These are phyloP conservation scores for Diglossa cyanea DNA, from an alignment of 2,797 vertebrate genomes.

Conservation along the genomic window DNA sequence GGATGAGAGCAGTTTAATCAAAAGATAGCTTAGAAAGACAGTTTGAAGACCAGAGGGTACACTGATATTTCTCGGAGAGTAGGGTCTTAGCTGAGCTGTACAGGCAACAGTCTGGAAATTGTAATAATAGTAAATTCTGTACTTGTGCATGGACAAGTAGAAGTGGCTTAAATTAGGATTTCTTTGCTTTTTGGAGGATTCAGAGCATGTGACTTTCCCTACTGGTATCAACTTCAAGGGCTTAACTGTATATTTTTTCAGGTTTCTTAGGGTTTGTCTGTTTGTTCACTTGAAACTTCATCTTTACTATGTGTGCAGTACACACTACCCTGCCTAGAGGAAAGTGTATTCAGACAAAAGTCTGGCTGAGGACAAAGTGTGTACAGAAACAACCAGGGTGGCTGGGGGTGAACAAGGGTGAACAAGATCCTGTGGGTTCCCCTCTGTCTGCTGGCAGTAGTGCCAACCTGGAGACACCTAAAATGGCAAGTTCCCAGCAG, in stretches of 20 bases:
- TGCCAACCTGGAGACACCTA: neutral
- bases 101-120: neutral
- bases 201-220: neutral
- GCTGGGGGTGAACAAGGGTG: fast-evolving
- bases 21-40: neutral
- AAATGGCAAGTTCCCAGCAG: neutral
- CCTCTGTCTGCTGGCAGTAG: neutral
- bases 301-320: neutral
- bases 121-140: neutral
- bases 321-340: neutral
- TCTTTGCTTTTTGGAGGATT: neutral
- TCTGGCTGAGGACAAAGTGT: neutral
- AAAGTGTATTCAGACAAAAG: neutral
- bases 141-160: neutral
- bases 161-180: neutral
- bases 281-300: neutral
- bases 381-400: neutral
- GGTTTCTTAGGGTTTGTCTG: neutral
- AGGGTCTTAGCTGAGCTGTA: neutral
- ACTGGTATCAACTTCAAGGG: neutral
- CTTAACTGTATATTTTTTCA: neutral
- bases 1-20: neutral
- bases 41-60: neutral
- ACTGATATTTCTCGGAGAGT: neutral
- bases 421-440: neutral